These are phyloP conservation scores for Brachionichthys hirsutus DNA, from an alignment of 2,113 vertebrate genomes.

Conservation along the genomic window DNA sequence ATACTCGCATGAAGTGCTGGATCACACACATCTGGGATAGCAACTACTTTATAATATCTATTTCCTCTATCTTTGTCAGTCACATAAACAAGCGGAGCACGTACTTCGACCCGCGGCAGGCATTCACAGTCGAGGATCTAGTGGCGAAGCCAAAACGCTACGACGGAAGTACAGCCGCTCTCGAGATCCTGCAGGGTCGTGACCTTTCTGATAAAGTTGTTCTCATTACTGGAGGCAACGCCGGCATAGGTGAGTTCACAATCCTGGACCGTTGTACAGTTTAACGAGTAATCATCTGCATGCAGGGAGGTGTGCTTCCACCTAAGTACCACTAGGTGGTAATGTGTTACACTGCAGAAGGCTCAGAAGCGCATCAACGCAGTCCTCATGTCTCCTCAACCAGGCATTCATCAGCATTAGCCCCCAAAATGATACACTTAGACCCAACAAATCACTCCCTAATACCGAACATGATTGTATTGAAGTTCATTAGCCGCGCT, in stretches of 20 bases:
- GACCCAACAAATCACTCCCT: slow-evolving; percentile 74
- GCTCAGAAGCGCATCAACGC: slow-evolving; percentile 6
- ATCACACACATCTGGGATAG: not conserved
- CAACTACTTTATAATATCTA: not conserved
- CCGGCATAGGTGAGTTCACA: slow-evolving; percentile 88
- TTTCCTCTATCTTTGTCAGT: slow-evolving; percentile 70
- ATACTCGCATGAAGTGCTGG: not conserved
- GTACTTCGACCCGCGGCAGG: slow-evolving; percentile 95
- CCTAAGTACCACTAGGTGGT: slow-evolving; percentile 62
- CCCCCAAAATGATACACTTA: slow-evolving; percentile 70
- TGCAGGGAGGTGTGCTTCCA: slow-evolving; percentile 26
- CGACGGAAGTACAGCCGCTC: slow-evolving; percentile 89
- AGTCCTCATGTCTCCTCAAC: slow-evolving; percentile 38
- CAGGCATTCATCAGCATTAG: slow-evolving; percentile 73
- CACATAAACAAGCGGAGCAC: slow-evolving; percentile 97
- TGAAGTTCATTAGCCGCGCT: slow-evolving; percentile 74
- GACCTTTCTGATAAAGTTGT: slow-evolving; percentile 89
- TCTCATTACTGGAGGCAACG: slow-evolving; percentile 89
- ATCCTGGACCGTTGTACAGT: not conserved
- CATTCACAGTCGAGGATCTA: slow-evolving; percentile 93
- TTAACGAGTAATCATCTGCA: not conserved
- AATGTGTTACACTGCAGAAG: slow-evolving; percentile 25
- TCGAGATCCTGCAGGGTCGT: slow-evolving; percentile 91
- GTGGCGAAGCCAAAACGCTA: slow-evolving; percentile 87
- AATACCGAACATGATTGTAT: slow-evolving; percentile 73